Evolutionary conservation across 2,888 invertebrate genomes (phyloP), one percentile per base, ranked within the genome.

Genomic region (Drosophila longiperda): DNA sequence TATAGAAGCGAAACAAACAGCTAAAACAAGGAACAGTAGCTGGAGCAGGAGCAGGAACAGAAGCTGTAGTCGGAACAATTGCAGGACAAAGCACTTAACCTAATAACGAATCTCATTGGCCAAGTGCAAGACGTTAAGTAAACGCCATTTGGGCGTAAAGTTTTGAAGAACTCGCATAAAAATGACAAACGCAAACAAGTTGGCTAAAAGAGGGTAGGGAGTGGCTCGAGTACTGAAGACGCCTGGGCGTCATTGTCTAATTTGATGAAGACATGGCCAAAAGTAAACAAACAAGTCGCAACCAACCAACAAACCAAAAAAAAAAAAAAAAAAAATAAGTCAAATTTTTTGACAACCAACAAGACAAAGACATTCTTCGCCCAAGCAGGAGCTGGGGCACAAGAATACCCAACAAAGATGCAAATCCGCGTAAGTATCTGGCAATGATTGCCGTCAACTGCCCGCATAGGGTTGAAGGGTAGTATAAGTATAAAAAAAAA

Each of bases 401-500:
- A 63, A 42, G 64, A 52, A 57, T 52, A 57, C 65, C 81, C 73
- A 85, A 82, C 83, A 83, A 79, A 80, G 82, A 83, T 86, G 87
- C 88, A 91, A 91, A 91, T 90, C 91, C 90, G 85, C 89, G 90
- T 91, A 91, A 91, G 90, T 88, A 91, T 89, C 84, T 78, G 82
- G 85, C 88, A 84, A 88, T 83, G 86, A 91, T 89, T 90, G 87
- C 83, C 86, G 80, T 73, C 78, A 82, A 73, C 73, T 52, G 66
- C 26, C 55, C 55, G 55, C 55, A 55, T 36, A 60, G 62, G 48
- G 9, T n/a, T 23, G 32, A 8, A 45, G 29, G 58, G 60, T 57
- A 65, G 26, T 36, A 50, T 33, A 76, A 38, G 66, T 42, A 34
- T 63, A 52, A 55, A 57, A 53, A 67, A n/a, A 73, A 82, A 82